Evolutionary conservation across 2,797 vertebrate genomes (phyloP), one percentile per base, ranked within the genome.

Genomic region (Austrolebias charrua): DNA sequence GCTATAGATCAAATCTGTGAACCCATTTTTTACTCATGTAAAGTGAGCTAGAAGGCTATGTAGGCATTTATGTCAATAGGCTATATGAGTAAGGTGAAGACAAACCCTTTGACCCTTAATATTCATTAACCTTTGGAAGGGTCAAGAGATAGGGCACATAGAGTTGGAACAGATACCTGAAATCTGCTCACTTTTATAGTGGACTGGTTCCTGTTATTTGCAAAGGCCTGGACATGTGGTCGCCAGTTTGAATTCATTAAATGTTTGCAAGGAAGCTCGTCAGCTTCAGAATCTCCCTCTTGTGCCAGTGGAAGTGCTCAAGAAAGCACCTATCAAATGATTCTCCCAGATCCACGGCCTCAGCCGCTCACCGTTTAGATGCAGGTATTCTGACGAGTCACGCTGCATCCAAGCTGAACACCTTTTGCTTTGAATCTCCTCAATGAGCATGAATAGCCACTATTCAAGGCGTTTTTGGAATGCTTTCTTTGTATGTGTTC

Each of bases 401-500:
- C 33, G 10, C 55, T 66, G 38, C 10, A 6, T 58, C 56, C 16
- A 7, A 52, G 63, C 73, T 51, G 5, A 69, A 66, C 58, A 12
- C 49, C 4, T 67, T 64, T 54, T 72, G 60, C 58, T 71, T 56
- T 69, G 59, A 78, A 69, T 79, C 61, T 80, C 73, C 84, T 84
- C 84, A 73, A 80, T 63, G 69, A 80, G 86, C 73, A 88, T 88
- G 78, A 85, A 92, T 90, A 81, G 78, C 63, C 81, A 83, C 84
- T 89, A 90, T 84, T 91, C 85, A 85, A 72, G 60, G 60, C 48
- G 69, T 82, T 87, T 80, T 73, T 51, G 69, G 86, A 88, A 89
- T 75, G 66, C 89, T 89, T 92, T 89, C 86, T 90, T 89, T 83
- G 78, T 76, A 90, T 84, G 87, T 80, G 86, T 91, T 90, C 89